Conservation (phyloP, 2,888 invertebrate species). For the Mantis religiosa region DNA sequence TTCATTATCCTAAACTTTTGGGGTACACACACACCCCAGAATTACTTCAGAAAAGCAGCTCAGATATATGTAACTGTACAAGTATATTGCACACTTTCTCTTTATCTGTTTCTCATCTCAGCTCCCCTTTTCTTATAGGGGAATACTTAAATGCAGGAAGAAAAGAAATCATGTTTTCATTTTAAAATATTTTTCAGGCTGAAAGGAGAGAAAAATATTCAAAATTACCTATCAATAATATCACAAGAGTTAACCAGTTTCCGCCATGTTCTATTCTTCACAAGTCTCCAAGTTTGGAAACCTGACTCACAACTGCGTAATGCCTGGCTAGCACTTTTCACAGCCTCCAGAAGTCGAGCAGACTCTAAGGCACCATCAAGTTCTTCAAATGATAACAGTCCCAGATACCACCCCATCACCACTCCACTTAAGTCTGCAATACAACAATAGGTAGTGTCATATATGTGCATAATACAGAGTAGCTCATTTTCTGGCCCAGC, state of each 20-base stretch:
- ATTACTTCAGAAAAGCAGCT: too few relatives aligned
- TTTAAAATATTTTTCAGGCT: neutral
- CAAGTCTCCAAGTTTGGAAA: conserved; percentile 60
- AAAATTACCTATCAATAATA: conserved; percentile 54
- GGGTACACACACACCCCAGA: too few relatives aligned
- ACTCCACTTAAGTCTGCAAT: conserved; percentile 41
- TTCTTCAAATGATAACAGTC: conserved; percentile 55
- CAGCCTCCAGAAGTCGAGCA: conserved; percentile 54
- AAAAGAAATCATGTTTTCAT: neutral
- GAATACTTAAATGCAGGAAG: neutral
- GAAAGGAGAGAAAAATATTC: neutral
- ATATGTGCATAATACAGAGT: too few relatives aligned
- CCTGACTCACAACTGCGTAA: conserved; percentile 60
- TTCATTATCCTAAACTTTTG: too few relatives aligned
- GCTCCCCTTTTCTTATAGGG: too few relatives aligned
- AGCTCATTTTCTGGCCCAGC: too few relatives aligned
- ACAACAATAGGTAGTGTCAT: neutral
- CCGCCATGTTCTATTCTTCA: conserved; percentile 57
- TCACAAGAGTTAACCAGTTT: conserved; percentile 58
- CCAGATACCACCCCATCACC: conserved; percentile 56
- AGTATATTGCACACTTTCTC: too few relatives aligned
- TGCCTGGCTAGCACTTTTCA: conserved; percentile 55
- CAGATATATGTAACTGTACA: too few relatives aligned
- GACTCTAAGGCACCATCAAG: conserved; percentile 53
- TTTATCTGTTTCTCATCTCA: too few relatives aligned